phyloP scores from a whole-genome alignment of 2,888 invertebrate species.

The Epinotia brunnichana region DNA sequence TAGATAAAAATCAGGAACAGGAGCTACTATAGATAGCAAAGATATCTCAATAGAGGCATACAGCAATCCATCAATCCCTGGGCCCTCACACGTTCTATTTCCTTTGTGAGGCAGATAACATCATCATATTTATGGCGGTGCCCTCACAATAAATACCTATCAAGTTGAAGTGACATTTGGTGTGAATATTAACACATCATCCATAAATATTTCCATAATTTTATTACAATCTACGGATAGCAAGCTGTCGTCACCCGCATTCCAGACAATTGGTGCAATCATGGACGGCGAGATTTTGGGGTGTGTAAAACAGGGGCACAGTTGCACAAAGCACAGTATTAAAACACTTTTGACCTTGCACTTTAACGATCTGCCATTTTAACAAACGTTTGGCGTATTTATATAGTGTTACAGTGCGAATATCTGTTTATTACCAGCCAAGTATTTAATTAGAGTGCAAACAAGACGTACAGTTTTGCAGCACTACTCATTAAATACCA shows the following conservation, averaged over 20 bases:
- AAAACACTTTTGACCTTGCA: slow-evolving; percentile 26
- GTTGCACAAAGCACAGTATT: slow-evolving; percentile 22
- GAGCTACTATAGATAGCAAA: slow-evolving; percentile 2
- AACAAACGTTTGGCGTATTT: background rate
- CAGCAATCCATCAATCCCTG: slow-evolving; percentile 23
- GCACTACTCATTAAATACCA: too few species aligned
- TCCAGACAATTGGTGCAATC: slow-evolving; percentile 82
- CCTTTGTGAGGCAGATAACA: slow-evolving; percentile 41
- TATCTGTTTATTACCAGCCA: background rate
- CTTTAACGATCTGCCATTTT: background rate
- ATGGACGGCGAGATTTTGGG: slow-evolving; percentile 81
- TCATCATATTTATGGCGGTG: slow-evolving; percentile 43
- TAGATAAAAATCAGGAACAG: background rate
- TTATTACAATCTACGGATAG: slow-evolving; percentile 75
- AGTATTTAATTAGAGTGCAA: background rate
- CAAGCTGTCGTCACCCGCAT: slow-evolving; percentile 81
- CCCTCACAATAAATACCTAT: slow-evolving; percentile 43
- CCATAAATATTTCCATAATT: slow-evolving; percentile 66
- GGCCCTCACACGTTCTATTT: slow-evolving; percentile 23
- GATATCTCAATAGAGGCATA: slow-evolving; percentile 2
- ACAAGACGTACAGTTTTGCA: too few species aligned
- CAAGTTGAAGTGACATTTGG: slow-evolving; percentile 49
- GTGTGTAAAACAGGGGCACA: slow-evolving; percentile 64
- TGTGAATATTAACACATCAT: slow-evolving; percentile 61
- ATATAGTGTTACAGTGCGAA: background rate